phyloP scores from a whole-genome alignment of 2,797 vertebrate genomes.

The Taenioides sp. region DNA sequence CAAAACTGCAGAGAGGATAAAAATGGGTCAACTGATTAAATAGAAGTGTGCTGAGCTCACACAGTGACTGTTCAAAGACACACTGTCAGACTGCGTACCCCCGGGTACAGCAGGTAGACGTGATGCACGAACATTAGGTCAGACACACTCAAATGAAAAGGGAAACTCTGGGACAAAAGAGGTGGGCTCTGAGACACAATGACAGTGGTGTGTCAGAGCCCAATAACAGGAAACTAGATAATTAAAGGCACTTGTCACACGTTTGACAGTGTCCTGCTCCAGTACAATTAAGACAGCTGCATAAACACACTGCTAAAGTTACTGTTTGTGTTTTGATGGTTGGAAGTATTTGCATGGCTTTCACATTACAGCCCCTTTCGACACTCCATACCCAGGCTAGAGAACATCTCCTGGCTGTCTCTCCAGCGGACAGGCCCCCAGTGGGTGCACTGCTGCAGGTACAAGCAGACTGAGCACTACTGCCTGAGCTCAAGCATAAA shows the following conservation, averaged over 20 bases:
- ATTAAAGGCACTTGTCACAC: conserved; percentile 53
- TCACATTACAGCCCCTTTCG: conserved; percentile 49
- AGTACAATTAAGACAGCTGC: not conserved
- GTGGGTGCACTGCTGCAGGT: conserved; percentile 44
- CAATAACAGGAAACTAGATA: conserved; percentile 44
- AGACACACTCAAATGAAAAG: conserved; percentile 22
- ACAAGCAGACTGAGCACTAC: conserved; percentile 43
- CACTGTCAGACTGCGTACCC: conserved; percentile 34
- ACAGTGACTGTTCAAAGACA: conserved; percentile 42
- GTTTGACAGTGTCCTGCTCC: not conserved
- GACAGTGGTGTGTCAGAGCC: conserved; percentile 21
- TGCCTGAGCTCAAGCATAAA: conserved; percentile 59
- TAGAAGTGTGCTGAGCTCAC: conserved; percentile 21
- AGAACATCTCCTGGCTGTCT: conserved; percentile 46
- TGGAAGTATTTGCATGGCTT: conserved; percentile 25
- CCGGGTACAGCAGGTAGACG: conserved; percentile 40
- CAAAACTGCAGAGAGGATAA: not conserved
- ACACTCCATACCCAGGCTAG: conserved; percentile 37
- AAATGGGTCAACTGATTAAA: conserved; percentile 11
- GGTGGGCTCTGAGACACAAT: conserved; percentile 23
- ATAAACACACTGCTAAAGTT: not conserved
- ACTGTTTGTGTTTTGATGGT: not conserved
- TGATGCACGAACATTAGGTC: conserved; percentile 46
- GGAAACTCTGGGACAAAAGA: conserved; percentile 12
- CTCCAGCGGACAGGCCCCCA: conserved; percentile 37